Evolutionary conservation across 2,113 vertebrate species (phyloP).

Genomic region (Brienomyrus brachyistius): DNA sequence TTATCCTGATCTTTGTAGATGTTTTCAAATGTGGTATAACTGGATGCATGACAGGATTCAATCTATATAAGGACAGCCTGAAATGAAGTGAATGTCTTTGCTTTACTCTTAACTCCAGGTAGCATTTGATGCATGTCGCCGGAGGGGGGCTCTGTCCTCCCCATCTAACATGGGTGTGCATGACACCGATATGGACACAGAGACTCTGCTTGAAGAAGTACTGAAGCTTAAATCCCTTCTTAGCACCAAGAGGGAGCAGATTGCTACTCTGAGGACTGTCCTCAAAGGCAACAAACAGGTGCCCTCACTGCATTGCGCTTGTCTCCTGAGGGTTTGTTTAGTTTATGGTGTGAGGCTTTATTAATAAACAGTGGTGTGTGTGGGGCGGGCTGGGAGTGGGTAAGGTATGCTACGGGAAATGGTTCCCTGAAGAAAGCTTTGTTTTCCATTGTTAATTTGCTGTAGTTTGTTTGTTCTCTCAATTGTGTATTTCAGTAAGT

Average conservation of each 20-base stretch:
- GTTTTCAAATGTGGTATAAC: neutral
- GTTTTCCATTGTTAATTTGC: neutral
- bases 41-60: neutral
- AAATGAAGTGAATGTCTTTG: neutral
- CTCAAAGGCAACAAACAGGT: slow-evolving; percentile 82
- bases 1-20: neutral
- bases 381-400: neutral
- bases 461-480: neutral
- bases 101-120: slow-evolving; percentile 41
- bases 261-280: slow-evolving; percentile 74
- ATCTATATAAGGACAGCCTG: neutral
- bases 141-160: slow-evolving; percentile 56
- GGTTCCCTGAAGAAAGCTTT: neutral
- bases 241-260: slow-evolving; percentile 78
- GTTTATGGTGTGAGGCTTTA: neutral
- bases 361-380: too few species aligned
- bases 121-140: slow-evolving; percentile 65
- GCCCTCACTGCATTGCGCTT: neutral
- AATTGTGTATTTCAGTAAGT: neutral
- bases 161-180: slow-evolving; percentile 41
- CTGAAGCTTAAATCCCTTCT: slow-evolving; percentile 75
- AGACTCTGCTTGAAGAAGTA: slow-evolving; percentile 69
- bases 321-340: neutral
- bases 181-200: slow-evolving; percentile 64
- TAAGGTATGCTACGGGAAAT: neutral